Evolutionary conservation across 2,113 vertebrate species (phyloP).

Genomic region (Nesospiza acunhae): DNA sequence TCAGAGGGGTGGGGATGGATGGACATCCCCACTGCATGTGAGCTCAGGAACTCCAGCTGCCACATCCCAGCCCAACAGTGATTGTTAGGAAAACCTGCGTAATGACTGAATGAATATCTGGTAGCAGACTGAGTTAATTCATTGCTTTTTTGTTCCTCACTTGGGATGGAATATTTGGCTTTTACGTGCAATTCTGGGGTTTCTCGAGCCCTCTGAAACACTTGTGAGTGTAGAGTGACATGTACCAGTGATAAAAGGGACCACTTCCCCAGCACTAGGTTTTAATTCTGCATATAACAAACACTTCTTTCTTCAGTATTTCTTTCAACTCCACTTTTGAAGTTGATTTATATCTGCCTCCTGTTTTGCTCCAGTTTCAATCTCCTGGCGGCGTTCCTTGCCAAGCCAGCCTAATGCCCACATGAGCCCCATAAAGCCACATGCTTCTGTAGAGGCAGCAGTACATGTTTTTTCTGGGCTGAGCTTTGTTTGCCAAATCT

Average conservation of each 20-base stretch:
- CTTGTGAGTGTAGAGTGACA: background rate
- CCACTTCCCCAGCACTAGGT: background rate
- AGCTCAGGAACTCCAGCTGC: no score
- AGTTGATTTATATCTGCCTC: slow-evolving; percentile 50
- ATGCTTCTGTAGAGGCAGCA: background rate
- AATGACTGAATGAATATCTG: background rate
- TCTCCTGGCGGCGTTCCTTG: background rate
- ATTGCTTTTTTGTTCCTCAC: background rate
- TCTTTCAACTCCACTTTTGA: slow-evolving; percentile 36
- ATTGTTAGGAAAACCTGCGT: accelerated
- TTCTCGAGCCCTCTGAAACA: background rate
- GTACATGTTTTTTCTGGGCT: background rate
- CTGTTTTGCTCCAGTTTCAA: slow-evolving; percentile 46
- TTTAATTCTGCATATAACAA: slow-evolving; percentile 20
- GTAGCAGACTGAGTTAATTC: background rate
- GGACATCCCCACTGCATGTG: accelerated
- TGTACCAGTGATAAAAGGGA: background rate
- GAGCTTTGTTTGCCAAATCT: slow-evolving; percentile 43
- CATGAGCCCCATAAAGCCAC: slow-evolving; percentile 21
- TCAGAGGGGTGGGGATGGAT: background rate
- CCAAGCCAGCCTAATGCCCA: slow-evolving; percentile 19
- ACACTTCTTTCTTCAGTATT: slow-evolving; percentile 31
- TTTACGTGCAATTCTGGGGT: background rate
- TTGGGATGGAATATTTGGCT: background rate
- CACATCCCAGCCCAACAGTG: no score